Evolutionary conservation across 1,140 invertebrate genomes (phyloP), one percentile per base, ranked within the genome.

Genomic region (Acromyrmex charruanus): DNA sequence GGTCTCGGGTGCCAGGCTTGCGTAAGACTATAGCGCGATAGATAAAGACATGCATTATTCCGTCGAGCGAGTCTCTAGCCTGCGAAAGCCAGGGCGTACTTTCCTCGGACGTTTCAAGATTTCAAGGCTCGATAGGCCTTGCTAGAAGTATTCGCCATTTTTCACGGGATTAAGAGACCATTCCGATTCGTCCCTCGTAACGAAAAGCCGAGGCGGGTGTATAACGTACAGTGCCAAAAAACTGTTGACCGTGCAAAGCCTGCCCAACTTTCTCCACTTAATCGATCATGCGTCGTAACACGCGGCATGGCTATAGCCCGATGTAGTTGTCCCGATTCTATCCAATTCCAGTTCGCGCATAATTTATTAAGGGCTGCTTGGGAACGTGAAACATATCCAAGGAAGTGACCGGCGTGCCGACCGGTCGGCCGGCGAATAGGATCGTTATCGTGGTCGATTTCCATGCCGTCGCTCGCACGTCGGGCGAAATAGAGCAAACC

Each of bases 281-380:
- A 84, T 84, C 86, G 86, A 87, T 88, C 87, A 77, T 51, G 51
- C 59, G 28, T 87, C 65, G 53, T 58, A 86, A 85, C n/a, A 44
- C 61, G 71, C 35, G 75, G 18, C 51, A n/a, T 35, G 84, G 55
- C 82, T 85, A 87, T 87, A 72, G 69, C 21, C 53, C 74, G 82
- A 77, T 85, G 55, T 75, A 85, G 84, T 66, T 71, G 86, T 87
- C 51, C 53, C 63, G 71, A 85, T 82, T 87, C 59, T 28, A 87
- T 74, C 58, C 66, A 86, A 68, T 84, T 82, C 58, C 79, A 82
- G 55, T 44, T 55, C 31, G 66, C 53, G 65, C 68, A 84, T 87
- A 82, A 87, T 82, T 87, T 87, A 87, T 87, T 87, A 87, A 82
- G 77, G 66, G 66, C 44, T 51, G 77, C 55, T 44, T 49, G 28